Evolutionary conservation across 2,888 invertebrate species (phyloP), one percentile per base, ranked within the genome.

Genomic region (Phaonia tiefii): DNA sequence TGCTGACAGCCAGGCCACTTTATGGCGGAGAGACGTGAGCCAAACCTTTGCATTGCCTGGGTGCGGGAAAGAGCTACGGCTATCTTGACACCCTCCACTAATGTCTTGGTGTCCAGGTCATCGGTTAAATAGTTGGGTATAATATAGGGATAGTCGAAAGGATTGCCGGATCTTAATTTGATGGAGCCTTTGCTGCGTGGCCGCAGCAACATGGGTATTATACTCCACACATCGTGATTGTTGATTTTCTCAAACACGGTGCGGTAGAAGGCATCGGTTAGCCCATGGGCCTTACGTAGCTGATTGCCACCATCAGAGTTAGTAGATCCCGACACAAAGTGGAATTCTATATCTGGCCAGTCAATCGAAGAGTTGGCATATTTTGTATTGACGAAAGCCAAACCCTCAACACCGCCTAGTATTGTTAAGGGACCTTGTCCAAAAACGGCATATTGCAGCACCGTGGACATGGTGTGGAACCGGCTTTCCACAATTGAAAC

Each of bases 81-180:
- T 20, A 97, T 95, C 90, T 97, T 97, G 0, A 95, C 96, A 0
- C 97, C 97, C 91, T 97, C 97, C 0, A 97, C 92, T 49, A 97
- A 90, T 0, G 95, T 95, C 81, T 95, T 95, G 82, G 96, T 92
- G 85, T 99, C 99, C 81, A 93, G 92, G 20, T 95, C 94, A 73
- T 97, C 95, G 17, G 93, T 90, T 86, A 99, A 93, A 88, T 99
- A 99, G 88, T 98, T 98, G 0, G 98, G 97, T 86, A 97, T 95
- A 73, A 99, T 97, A 78, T 95, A 92, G 0, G 99, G 99, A 86
- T 96, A 95, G 76, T 97, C 96, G 84, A 95, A 94, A 0, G 98
- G 98, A 89, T 97, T 95, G 13, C 93, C 93, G 84, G 96, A 96
- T 8, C 96, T 93, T 20, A 99, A 90, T 84, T 94, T 95, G 25